These are phyloP conservation scores for Osedax frankpressi DNA, from an alignment of 2,888 invertebrate species.

Conservation along the genomic window DNA sequence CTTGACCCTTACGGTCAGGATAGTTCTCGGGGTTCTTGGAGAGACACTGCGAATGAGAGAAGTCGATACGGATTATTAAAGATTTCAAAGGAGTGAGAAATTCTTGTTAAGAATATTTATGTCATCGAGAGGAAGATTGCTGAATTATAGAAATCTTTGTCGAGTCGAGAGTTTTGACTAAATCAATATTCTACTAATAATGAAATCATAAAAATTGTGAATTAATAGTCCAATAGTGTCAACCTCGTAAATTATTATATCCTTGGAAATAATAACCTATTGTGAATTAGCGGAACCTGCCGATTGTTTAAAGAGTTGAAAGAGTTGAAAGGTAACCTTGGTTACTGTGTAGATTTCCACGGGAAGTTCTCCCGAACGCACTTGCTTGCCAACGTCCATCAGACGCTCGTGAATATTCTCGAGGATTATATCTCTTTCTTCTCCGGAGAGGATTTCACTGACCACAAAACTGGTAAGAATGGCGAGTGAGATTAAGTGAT, in stretches of 20 bases:
- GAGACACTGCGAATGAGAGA: slow-evolving; percentile 54
- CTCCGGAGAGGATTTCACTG: slow-evolving; percentile 47
- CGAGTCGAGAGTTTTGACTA: too few species aligned
- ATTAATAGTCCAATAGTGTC: too few species aligned
- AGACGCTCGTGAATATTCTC: slow-evolving; percentile 71
- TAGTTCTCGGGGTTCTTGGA: slow-evolving; percentile 88
- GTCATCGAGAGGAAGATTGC: too few species aligned
- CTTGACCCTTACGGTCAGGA: slow-evolving; percentile 64
- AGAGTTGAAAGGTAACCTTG: too few species aligned
- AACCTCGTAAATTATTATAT: too few species aligned
- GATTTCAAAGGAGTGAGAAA: background rate
- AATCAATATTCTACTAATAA: too few species aligned
- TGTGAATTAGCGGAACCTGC: too few species aligned
- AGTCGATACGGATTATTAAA: slow-evolving; percentile 12
- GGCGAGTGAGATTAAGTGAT: too few species aligned
- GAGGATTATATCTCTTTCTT: slow-evolving; percentile 67
- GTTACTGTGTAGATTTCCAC: slow-evolving; percentile 70
- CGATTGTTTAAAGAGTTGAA: too few species aligned
- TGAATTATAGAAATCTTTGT: too few species aligned
- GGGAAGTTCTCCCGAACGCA: slow-evolving; percentile 58
- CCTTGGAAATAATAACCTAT: too few species aligned
- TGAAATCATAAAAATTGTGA: too few species aligned
- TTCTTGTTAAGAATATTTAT: background rate
- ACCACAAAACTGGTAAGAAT: slow-evolving; percentile 47
- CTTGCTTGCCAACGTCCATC: slow-evolving; percentile 60